phyloP scores from a whole-genome alignment of 2,113 vertebrate genomes.

The human region DNA sequence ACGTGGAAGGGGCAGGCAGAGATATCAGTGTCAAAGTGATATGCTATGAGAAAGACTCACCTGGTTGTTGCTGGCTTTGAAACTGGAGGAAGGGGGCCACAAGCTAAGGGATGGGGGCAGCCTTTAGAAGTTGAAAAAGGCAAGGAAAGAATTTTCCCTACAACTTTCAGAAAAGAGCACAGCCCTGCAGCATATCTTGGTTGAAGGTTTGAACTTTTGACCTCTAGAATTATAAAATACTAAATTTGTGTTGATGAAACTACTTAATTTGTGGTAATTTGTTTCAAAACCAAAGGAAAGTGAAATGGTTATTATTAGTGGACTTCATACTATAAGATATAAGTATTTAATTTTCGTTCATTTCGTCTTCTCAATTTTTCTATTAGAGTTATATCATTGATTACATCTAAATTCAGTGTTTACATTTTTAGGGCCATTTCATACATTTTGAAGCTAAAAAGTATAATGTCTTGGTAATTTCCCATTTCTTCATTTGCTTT shows the following conservation, averaged over 20 bases:
- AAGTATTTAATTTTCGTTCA: not conserved
- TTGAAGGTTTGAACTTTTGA: not conserved
- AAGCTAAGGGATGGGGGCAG: not conserved
- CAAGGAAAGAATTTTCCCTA: not conserved
- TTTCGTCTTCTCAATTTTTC: not conserved
- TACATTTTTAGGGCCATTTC: not conserved
- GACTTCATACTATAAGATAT: not conserved
- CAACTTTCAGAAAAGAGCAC: not conserved
- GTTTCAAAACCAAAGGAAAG: not conserved
- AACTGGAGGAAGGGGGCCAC: not conserved
- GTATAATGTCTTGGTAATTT: not conserved
- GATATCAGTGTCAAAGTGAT: not conserved
- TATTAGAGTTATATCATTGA: not conserved
- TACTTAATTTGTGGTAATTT: not conserved
- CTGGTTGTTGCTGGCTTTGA: not conserved
- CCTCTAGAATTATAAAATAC: not conserved
- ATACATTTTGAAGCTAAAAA: not conserved
- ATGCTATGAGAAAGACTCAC: fast-evolving
- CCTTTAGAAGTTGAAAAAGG: not conserved
- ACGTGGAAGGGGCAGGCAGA: not conserved
- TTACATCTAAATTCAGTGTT: not conserved
- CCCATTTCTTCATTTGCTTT: not conserved
- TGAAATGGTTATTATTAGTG: not conserved
- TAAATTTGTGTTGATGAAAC: not conserved
- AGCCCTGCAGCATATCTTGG: no score